These are phyloP conservation scores for Vespertilio murinus DNA, from an alignment of 2,797 vertebrate genomes.

Conservation along the genomic window DNA sequence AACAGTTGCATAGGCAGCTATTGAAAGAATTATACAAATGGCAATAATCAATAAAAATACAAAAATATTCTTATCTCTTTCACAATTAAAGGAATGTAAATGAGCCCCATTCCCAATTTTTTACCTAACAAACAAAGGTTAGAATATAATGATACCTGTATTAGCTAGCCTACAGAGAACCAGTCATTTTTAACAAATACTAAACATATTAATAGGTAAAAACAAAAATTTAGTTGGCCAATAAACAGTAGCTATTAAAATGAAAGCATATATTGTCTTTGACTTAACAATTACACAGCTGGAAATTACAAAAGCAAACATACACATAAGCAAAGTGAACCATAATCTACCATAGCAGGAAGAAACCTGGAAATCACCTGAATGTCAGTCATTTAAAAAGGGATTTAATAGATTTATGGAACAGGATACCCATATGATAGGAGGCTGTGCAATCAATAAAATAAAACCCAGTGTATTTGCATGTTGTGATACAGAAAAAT, in stretches of 20 bases:
- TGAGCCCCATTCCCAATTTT: background rate
- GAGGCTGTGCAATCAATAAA: background rate
- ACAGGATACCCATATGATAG: background rate
- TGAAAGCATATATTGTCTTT: background rate
- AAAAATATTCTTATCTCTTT: background rate
- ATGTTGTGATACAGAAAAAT: background rate
- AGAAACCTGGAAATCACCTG: background rate
- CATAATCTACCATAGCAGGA: background rate
- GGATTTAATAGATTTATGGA: background rate
- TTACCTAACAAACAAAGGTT: background rate
- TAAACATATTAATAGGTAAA: background rate
- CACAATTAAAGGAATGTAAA: constrained; percentile 3
- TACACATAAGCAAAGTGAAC: background rate
- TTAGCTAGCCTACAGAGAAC: background rate
- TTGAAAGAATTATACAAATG: background rate
- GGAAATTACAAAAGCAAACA: background rate
- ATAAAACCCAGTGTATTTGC: background rate
- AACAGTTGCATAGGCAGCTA: background rate
- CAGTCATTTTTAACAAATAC: background rate
- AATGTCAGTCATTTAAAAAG: background rate
- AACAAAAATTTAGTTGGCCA: background rate
- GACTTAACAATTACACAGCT: background rate
- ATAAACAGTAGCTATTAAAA: background rate
- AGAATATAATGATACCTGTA: background rate
- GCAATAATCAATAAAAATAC: background rate